Base-by-base conservation (phyloP, 2,888 invertebrate species). In the Ferrisia virgata region DNA sequence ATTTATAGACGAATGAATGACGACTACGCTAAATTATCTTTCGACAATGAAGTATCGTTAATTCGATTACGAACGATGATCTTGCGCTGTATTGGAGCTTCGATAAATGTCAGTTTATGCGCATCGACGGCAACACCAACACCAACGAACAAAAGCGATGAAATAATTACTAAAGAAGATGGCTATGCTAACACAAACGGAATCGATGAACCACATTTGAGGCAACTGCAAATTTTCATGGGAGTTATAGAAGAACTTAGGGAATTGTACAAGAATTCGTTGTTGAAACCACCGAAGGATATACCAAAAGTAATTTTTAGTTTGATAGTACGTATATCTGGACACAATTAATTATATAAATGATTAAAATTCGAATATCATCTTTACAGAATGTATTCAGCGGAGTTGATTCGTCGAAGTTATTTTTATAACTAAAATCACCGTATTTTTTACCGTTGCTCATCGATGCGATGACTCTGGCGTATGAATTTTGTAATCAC, bases 11-110 rank as follows among this genome's bases (percentile, higher is more conserved):
- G 76, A 31, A 83, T 83, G 72, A 83, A 83, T 31, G 83, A 83
- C 9, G 25, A 72, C 3, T 72, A 83, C 47, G 72, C 83, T 1
- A 83, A 83, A 72, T 83, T 83, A 33, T 47, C 83, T 2, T 83
- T 83, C 72, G 43, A 72, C 11, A 69, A 83, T 33, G 83, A 83
- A 76, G 76, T 83, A 39, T 31, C 39, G 25, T 31, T 83, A n/a
- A 83, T 83, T 18, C 83, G 83, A 15, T 18, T 83, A 76, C 83
- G 83, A 76, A 83, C 76, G n/a, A 76, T 83, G 83, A 72, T 83
- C 33, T n/a, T 83, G n/a, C 25, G 76, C 22, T 83, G 83, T 28
- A 76, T 83, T 15, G 83, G 76, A 83, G 72, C 76, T 43, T 83
- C 83, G 9, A 83, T 83, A 28, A 83, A 83, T 43, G 76, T 83